phyloP scores from a whole-genome alignment of 2,113 vertebrate species.

The Otus sunia region DNA sequence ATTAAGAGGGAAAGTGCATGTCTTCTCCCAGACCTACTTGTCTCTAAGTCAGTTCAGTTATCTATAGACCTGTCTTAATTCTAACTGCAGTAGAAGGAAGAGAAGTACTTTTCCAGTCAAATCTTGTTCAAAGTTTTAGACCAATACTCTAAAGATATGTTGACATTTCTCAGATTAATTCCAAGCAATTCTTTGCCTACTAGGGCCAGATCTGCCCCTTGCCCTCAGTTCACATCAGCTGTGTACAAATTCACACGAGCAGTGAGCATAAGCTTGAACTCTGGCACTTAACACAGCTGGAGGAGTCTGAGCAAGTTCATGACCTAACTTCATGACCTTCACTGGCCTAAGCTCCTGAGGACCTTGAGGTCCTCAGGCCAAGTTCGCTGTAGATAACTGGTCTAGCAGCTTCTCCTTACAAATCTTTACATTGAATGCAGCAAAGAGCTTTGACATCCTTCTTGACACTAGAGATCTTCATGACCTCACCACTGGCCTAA shows the following conservation, averaged over 20 bases:
- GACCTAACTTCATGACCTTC: no score
- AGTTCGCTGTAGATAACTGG: not conserved
- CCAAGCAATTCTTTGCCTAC: not conserved
- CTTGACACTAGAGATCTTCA: no score
- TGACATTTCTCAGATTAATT: not conserved
- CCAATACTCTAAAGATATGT: not conserved
- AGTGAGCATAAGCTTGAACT: not conserved
- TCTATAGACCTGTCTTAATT: not conserved
- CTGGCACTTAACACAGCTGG: not conserved
- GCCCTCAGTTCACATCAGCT: not conserved
- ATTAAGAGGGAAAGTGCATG: not conserved
- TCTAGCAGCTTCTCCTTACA: not conserved
- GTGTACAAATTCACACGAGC: not conserved
- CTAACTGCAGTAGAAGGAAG: not conserved
- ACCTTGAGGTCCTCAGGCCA: not conserved
- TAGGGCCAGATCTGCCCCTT: not conserved
- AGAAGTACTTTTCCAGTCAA: not conserved
- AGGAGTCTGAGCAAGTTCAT: not conserved
- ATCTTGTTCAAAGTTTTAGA: not conserved
- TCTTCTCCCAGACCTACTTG: not conserved
- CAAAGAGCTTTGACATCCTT: not conserved
- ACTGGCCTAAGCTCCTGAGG: not conserved
- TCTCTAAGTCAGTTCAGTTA: not conserved
- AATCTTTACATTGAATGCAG: not conserved
- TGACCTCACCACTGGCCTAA: no score